phyloP scores from a whole-genome alignment of 2,888 invertebrate genomes.

The Drosophila eohydei region DNA sequence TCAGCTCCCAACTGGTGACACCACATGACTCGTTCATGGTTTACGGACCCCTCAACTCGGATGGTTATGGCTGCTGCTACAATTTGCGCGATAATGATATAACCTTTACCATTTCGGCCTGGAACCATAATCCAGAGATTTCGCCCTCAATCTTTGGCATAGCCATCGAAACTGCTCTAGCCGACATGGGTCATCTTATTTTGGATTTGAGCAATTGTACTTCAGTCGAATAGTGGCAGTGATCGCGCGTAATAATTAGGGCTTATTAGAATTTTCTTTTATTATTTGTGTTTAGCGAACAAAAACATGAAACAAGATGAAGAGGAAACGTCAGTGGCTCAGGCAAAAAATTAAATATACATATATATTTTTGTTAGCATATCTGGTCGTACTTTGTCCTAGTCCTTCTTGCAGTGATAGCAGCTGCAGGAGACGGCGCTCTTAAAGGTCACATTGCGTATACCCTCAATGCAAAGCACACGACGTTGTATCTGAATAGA shows the following conservation, averaged over 20 bases:
- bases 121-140: slow-evolving; percentile 87
- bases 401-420: slow-evolving; percentile 92
- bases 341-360: slow-evolving; percentile 32
- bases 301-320: neutral
- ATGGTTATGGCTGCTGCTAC: slow-evolving; percentile 98
- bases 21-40: slow-evolving; percentile 93
- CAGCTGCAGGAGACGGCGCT: slow-evolving; percentile 93
- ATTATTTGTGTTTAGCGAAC: slow-evolving; percentile 15
- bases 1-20: slow-evolving; percentile 95
- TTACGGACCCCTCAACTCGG: slow-evolving; percentile 93
- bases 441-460: slow-evolving; percentile 91
- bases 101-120: slow-evolving; percentile 90
- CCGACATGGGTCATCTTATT: slow-evolving; percentile 35
- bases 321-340: slow-evolving; percentile 48
- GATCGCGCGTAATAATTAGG: neutral
- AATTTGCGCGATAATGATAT: slow-evolving; percentile 92
- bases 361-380: neutral
- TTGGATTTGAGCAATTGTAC: neutral
- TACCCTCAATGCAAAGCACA: slow-evolving; percentile 92
- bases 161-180: slow-evolving; percentile 30
- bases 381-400: slow-evolving; percentile 36
- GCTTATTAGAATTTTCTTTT: slow-evolving; percentile 3
- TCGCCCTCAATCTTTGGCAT: slow-evolving; percentile 82
- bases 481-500: slow-evolving; percentile 88
- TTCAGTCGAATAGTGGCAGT: neutral